Conservation (phyloP, 2,888 invertebrate genomes). For the Dryobota labecula region DNA sequence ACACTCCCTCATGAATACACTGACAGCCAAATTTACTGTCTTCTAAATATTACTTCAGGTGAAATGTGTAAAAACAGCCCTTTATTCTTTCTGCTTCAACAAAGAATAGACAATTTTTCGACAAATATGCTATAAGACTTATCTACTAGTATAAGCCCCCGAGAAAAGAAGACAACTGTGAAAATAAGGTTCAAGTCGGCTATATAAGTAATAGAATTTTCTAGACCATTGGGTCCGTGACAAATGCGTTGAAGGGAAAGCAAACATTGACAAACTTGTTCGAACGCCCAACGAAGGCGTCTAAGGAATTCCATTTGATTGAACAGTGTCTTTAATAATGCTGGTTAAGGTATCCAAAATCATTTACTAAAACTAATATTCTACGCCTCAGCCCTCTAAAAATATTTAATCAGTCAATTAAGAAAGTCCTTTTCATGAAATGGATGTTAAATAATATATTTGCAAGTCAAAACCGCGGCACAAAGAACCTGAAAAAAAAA, state of each 20-base stretch:
- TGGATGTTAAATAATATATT: background rate
- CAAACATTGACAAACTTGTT: conserved; percentile 35
- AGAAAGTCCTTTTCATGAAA: conserved; percentile 7
- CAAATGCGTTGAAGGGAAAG: conserved; percentile 16
- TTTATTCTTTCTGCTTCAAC: conserved; percentile 30
- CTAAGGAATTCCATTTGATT: background rate
- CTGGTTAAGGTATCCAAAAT: background rate
- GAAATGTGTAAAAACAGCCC: conserved; percentile 33
- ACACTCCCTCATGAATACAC: conserved; percentile 45
- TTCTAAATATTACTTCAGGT: conserved; percentile 42
- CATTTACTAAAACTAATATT: background rate
- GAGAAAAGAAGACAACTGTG: conserved; percentile 27
- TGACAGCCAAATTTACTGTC: conserved; percentile 43
- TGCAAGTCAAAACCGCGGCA: background rate
- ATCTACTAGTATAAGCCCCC: conserved; percentile 22
- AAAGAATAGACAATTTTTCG: conserved; percentile 27
- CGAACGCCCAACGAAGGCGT: background rate
- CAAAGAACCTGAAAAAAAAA: conserved; percentile 14
- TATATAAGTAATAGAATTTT: conserved; percentile 32
- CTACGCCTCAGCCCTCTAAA: background rate
- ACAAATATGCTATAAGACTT: conserved; percentile 20
- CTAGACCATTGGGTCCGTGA: conserved; percentile 22
- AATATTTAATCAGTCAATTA: conserved; percentile 25
- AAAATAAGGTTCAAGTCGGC: conserved; percentile 35
- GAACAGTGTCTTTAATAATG: background rate